Base-by-base conservation (phyloP, 2,888 invertebrate genomes). In the Sclerodermus sp. region DNA sequence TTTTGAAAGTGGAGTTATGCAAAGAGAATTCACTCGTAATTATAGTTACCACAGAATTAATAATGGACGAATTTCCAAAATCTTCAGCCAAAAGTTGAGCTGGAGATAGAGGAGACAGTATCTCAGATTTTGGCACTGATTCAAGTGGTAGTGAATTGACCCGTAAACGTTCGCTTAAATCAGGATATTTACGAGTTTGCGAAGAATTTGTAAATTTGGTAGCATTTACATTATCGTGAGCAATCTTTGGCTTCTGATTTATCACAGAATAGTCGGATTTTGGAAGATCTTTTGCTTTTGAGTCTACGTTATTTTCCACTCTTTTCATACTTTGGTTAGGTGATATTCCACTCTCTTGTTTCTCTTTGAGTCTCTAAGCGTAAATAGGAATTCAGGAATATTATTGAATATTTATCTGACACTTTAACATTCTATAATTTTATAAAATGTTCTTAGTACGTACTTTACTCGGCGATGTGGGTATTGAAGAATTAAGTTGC, bases 221-320 rank as follows among this genome's bases (percentile, higher is more conserved):
- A 42, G 13, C 23, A 40, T 49, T 48, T 39, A n/a, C 8, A 47
- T 53, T 53, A 39, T 57, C 52, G 14, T 30, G 18, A 38, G 36
- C 51, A 53, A 52, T 59, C 59, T 64, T 63, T 57, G 61, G 55
- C 45, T 50, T 57, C 16, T 45, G 39, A 47, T 17, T 53, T 59
- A 60, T 61, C 63, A 59, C 52, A 54, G 61, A 39, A 8, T 5
- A 34, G 4, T 34, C 13, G 30, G 10, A 30, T 13, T 34, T 34
- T 12, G 12, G 6, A 8, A 34, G 4, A 23, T 23, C 8, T 23
- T 23, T 3, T 8, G 8, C 4, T 8, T 8, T 23, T 23, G 23
- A 5, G 8, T 23, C 4, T 8, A 23, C 8, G 23, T 23, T n/a
- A n/a, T n/a, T n/a, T n/a, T n/a, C 23, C 8, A 23, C 23, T 42